Evolutionary conservation across 2,113 vertebrate genomes (phyloP).

Genomic region (Psophia crepitans): DNA sequence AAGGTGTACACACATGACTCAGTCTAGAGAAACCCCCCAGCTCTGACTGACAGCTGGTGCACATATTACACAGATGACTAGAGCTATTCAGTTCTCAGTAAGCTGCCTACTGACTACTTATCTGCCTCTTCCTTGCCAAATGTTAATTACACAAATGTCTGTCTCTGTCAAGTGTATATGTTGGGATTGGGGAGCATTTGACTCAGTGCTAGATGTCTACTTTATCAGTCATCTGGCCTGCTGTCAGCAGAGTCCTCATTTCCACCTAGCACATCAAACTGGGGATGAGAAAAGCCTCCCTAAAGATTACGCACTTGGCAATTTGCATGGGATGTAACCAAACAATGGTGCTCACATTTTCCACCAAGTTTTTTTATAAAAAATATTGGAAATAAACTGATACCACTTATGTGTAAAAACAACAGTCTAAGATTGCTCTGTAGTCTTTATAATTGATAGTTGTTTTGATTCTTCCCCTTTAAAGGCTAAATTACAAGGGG

Average conservation of each 20-base stretch:
- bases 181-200: neutral
- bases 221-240: neutral
- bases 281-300: neutral
- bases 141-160: constrained; percentile 13
- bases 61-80: neutral
- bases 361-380: neutral
- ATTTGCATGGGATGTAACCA: neutral
- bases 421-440: neutral
- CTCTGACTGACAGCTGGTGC: neutral
- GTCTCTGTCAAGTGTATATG: neutral
- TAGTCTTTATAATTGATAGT: neutral
- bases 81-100: neutral
- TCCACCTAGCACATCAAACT: neutral
- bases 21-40: neutral
- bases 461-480: neutral
- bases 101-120: neutral
- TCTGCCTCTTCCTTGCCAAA: neutral
- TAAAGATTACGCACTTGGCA: neutral
- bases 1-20: neutral
- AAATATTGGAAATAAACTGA: neutral
- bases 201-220: neutral
- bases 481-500: neutral
- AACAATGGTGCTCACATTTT: neutral
- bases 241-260: neutral
- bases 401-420: neutral